phyloP scores from a whole-genome alignment of 2,888 invertebrate genomes.

The Balanococcus diminutus region DNA sequence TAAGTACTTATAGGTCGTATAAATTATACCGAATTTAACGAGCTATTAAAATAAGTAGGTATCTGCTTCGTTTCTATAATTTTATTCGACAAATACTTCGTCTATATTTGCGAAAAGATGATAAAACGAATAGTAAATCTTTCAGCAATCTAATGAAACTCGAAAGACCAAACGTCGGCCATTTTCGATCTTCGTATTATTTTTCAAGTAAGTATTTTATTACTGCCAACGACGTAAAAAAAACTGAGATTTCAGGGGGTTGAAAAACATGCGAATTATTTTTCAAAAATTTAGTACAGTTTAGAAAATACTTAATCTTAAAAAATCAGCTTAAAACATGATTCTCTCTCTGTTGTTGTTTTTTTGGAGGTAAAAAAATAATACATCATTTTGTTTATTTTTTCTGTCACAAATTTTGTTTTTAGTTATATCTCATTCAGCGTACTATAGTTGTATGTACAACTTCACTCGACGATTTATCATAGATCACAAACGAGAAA shows the following conservation, averaged over 20 bases:
- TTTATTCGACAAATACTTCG: background rate
- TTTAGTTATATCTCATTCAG: too few species aligned
- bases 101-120: background rate
- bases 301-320: background rate
- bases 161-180: background rate
- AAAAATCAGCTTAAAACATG: too few species aligned
- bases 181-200: background rate
- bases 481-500: too few species aligned
- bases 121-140: background rate
- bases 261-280: background rate
- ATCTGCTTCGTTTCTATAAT: background rate
- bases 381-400: background rate
- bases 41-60: background rate
- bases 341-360: background rate
- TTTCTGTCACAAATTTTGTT: background rate
- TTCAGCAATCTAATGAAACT: background rate
- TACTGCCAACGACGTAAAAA: background rate
- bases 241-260: background rate
- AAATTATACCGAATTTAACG: background rate
- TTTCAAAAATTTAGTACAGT: background rate
- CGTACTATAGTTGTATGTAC: too few species aligned
- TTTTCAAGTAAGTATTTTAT: background rate
- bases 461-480: too few species aligned
- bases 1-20: background rate
- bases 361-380: too few species aligned